Evolutionary conservation across 2,888 invertebrate species (phyloP).

Genomic region (Ecliptopera silaceata): DNA sequence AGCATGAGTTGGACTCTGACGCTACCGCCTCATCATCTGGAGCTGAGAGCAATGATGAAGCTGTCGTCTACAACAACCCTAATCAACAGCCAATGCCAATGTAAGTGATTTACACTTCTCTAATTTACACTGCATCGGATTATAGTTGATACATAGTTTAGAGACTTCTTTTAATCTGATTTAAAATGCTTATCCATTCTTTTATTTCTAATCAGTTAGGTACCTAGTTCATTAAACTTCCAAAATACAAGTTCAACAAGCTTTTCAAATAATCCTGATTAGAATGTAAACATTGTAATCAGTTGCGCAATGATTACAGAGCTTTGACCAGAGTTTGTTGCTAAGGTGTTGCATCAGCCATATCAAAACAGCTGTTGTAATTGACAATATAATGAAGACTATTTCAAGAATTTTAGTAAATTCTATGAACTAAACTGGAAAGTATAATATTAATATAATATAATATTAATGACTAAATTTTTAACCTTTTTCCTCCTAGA

Average conservation of each 20-base stretch:
- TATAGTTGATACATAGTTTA: no score
- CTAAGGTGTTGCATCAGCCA: slow-evolving; percentile 41
- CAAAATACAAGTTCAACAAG: slow-evolving; percentile 14
- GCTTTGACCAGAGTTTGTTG: slow-evolving; percentile 26
- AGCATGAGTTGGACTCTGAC: slow-evolving; percentile 93
- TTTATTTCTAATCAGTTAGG: background rate
- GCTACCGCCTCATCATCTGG: slow-evolving; percentile 97
- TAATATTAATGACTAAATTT: no score
- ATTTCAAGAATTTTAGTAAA: no score
- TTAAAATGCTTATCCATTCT: background rate
- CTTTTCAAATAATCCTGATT: slow-evolving; percentile 21
- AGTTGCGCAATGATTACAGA: slow-evolving; percentile 27
- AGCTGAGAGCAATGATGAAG: slow-evolving; percentile 96
- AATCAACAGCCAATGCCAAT: slow-evolving; percentile 89
- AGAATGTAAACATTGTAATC: slow-evolving; percentile 34
- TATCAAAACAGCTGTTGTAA: slow-evolving; percentile 5
- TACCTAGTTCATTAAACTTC: slow-evolving; percentile 19
- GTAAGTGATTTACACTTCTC: slow-evolving; percentile 84
- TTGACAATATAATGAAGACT: background rate
- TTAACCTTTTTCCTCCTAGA: no score
- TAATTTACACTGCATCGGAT: background rate
- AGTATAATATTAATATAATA: no score
- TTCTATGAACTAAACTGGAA: no score
- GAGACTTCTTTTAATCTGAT: background rate
- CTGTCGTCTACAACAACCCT: slow-evolving; percentile 89